Base-by-base conservation (phyloP, 2,888 invertebrate genomes). In the Conchocele bisecta region DNA sequence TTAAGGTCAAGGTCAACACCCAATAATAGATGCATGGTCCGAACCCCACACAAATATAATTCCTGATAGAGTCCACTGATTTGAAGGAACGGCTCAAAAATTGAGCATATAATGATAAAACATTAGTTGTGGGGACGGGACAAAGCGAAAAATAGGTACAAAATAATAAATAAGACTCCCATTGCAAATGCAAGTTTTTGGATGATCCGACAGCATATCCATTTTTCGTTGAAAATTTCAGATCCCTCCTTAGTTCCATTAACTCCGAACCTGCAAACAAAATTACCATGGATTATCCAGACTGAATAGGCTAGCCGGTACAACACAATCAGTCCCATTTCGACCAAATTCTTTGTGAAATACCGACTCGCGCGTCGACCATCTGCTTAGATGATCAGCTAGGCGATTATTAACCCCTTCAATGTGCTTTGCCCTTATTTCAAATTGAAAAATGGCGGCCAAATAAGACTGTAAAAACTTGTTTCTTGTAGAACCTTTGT, bases 81-180 rank as follows among this genome's bases (percentile, higher is more conserved):
- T n/a, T n/a, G n/a, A n/a, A n/a, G n/a, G n/a, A n/a, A n/a, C n/a
- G n/a, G n/a, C n/a, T n/a, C n/a, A n/a, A n/a, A n/a, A n/a, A n/a
- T n/a, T n/a, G n/a, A n/a, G n/a, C n/a, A n/a, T n/a, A n/a, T n/a
- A n/a, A n/a, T n/a, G n/a, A n/a, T n/a, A n/a, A n/a, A n/a, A n/a
- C n/a, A n/a, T n/a, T n/a, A n/a, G n/a, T n/a, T n/a, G n/a, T n/a
- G n/a, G n/a, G n/a, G n/a, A n/a, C n/a, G n/a, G n/a, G n/a, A n/a
- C n/a, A n/a, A n/a, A n/a, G n/a, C n/a, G n/a, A n/a, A 42, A 63
- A 63, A 42, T 37, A 53, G 6, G 44, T 24, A 15, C 53, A 42
- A 53, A 63, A 53, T n/a, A 42, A 29, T n/a, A n/a, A n/a, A n/a
- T n/a, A 61, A 20, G 61, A 50, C 31, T 29, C 41, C 51, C 51